phyloP scores from a whole-genome alignment of 2,113 vertebrate genomes.

The Dinomys branickii region DNA sequence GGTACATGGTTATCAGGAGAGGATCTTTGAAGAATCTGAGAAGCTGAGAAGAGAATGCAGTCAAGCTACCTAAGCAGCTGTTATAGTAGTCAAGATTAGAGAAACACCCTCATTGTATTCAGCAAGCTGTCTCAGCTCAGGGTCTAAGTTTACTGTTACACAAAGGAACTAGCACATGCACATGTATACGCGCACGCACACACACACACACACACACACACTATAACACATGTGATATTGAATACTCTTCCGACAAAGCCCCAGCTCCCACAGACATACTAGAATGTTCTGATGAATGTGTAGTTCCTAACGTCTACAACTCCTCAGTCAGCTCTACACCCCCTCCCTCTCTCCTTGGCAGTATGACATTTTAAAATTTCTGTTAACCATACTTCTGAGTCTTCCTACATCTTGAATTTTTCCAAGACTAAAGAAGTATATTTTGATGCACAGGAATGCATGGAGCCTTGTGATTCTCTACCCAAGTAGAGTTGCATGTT shows the following conservation, averaged over 20 bases:
- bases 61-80: neutral
- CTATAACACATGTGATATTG: neutral
- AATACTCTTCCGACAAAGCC: neutral
- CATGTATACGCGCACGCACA: neutral
- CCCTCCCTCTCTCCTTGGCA: neutral
- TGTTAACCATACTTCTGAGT: neutral
- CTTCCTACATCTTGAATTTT: neutral
- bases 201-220: neutral
- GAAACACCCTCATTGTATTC: neutral
- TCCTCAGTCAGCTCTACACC: neutral
- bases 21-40: neutral
- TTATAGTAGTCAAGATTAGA: accelerated
- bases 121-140: neutral
- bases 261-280: neutral
- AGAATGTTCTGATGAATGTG: neutral
- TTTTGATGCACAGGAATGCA: conserved; percentile 26
- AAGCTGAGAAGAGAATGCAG: neutral
- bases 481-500: neutral
- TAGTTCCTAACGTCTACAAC: neutral
- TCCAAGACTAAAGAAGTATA: neutral
- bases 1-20: neutral
- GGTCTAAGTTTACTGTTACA: neutral
- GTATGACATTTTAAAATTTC: neutral
- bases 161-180: neutral
- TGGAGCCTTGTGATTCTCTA: conserved; percentile 10